These are phyloP conservation scores for Girardinichthys multiradiatus DNA, from an alignment of 2,113 vertebrate species.

Conservation along the genomic window DNA sequence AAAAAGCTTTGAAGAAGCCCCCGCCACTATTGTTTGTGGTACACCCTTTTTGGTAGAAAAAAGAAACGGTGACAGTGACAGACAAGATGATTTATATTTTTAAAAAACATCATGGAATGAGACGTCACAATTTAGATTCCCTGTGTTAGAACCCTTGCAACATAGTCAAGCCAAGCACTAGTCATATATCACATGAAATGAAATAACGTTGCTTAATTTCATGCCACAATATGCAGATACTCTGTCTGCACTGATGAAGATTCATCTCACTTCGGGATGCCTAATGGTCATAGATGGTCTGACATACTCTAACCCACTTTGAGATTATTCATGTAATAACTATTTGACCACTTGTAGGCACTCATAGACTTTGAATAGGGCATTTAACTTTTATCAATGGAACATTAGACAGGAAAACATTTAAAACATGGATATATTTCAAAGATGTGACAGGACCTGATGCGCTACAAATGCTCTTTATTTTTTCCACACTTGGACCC, in stretches of 20 bases:
- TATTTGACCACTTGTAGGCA: background rate
- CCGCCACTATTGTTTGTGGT: too few species aligned
- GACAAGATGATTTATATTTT: too few species aligned
- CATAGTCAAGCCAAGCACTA: too few species aligned
- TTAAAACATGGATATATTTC: background rate
- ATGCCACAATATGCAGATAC: background rate
- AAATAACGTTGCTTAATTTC: background rate
- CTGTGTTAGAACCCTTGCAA: too few species aligned
- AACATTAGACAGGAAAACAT: background rate
- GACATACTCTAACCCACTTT: background rate
- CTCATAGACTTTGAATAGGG: background rate
- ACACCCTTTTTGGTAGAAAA: too few species aligned
- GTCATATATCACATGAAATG: too few species aligned
- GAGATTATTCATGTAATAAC: background rate
- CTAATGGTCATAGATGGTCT: background rate
- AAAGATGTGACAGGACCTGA: background rate
- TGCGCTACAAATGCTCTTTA: background rate
- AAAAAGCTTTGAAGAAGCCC: too few species aligned
- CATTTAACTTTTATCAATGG: background rate
- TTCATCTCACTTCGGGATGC: background rate
- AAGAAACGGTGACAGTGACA: too few species aligned
- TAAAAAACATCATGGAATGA: too few species aligned
- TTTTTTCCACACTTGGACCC: too few species aligned
- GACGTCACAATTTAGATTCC: too few species aligned
- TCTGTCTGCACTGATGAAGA: background rate